Percentiles rank a stretch among this genome's conserved stretches.
phyloP scores from a whole-genome alignment of 2,888 invertebrate genomes.

The Microdon myrmicae region DNA sequence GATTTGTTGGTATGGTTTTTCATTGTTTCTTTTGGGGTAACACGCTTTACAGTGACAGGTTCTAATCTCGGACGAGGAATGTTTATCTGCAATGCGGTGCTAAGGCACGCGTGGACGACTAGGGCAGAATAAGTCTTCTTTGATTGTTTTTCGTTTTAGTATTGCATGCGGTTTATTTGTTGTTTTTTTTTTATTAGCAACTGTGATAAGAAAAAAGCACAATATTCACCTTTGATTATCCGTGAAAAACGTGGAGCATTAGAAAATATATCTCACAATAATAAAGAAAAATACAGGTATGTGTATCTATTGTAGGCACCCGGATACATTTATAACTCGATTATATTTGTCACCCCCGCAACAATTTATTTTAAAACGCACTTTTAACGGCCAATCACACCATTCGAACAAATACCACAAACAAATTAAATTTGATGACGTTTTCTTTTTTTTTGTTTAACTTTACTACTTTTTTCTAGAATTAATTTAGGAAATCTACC shows the following conservation, averaged over 20 bases:
- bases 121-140: slow-evolving; percentile 1
- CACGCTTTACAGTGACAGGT: slow-evolving; percentile 19
- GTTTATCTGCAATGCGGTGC: slow-evolving; percentile 50
- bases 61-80: slow-evolving; percentile 16
- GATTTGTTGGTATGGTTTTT: slow-evolving; percentile 20
- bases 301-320: slow-evolving; percentile 12
- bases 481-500: slow-evolving; percentile 8
- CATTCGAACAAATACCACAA: no score
- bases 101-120: slow-evolving; percentile 1
- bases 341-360: slow-evolving; percentile 12
- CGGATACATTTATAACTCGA: slow-evolving; percentile 22
- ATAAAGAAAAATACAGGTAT: slow-evolving; percentile 7
- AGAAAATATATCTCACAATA: slow-evolving; percentile 3
- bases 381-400: neutral
- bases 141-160: slow-evolving; percentile 1
- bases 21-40: slow-evolving; percentile 13
- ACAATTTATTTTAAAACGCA: slow-evolving; percentile 6
- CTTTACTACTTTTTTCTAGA: neutral
- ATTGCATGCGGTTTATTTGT: neutral
- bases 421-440: neutral
- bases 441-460: slow-evolving; percentile 1
- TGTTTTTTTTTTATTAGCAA: slow-evolving; percentile 2
- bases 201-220: slow-evolving; percentile 3
- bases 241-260: slow-evolving; percentile 19
- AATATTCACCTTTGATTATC: slow-evolving; percentile 8